A percentile compares a stretch with the other conserved stretches of the same genome.
These are phyloP conservation scores for Muschampia plurimacula DNA, from an alignment of 2,888 invertebrate species.

Conservation along the genomic window DNA sequence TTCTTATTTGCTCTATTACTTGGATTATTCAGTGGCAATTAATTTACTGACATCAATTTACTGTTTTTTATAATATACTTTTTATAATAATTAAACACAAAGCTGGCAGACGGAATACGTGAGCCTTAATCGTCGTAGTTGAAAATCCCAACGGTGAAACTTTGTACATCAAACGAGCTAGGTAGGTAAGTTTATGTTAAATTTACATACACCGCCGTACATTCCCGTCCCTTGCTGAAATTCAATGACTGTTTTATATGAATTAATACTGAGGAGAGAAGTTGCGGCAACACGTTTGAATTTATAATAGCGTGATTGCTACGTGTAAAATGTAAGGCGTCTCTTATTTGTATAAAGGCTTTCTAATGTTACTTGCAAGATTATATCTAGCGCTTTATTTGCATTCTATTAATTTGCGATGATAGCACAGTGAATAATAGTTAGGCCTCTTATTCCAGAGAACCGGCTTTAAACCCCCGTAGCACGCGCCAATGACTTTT, in stretches of 20 bases:
- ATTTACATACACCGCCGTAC: constrained; percentile 14
- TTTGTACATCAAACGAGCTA: constrained; percentile 23
- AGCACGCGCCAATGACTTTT: too few relatives aligned
- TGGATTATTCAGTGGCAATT: too few relatives aligned
- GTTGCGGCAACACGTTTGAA: constrained; percentile 7
- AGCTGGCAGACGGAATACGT: not conserved
- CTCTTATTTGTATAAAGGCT: not conserved
- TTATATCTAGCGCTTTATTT: not conserved
- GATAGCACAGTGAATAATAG: too few relatives aligned
- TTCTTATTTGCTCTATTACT: too few relatives aligned
- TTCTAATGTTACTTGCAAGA: not conserved
- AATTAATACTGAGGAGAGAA: constrained; percentile 3
- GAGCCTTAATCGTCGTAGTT: constrained; percentile 6
- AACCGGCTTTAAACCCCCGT: too few relatives aligned
- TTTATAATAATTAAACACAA: constrained; percentile 5
- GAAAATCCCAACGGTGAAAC: constrained; percentile 17
- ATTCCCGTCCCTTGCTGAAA: not conserved
- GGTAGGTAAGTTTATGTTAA: constrained; percentile 14
- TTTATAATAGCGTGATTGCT: constrained; percentile 26
- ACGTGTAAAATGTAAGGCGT: constrained; percentile 20
- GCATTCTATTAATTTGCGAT: too few relatives aligned
- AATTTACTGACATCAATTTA: too few relatives aligned
- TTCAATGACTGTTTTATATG: constrained; percentile 7
- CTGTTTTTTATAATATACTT: too few relatives aligned
- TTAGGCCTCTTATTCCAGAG: not conserved